Evolutionary conservation across 2,888 invertebrate genomes (phyloP), one percentile per base, ranked within the genome.

Genomic region (Argyra leucocephala): DNA sequence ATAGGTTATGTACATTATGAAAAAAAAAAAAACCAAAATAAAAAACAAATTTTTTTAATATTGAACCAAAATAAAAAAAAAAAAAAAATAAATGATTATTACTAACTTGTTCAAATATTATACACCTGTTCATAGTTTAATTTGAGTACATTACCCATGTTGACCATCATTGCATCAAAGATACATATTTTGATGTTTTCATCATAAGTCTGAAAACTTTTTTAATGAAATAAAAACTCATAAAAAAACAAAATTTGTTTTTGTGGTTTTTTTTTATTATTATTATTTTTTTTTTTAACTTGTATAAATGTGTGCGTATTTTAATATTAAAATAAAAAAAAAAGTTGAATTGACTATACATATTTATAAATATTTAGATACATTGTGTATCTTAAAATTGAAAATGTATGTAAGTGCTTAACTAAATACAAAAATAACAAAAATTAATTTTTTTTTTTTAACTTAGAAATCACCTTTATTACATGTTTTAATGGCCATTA

Each of bases 41-140:
- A 7, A 31, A 7, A 7, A 18, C 15, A 48, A 48, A 3, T 48
- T 48, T n/a, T 48, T 48, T 48, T 48, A n/a, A 48, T 18, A 48
- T 48, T 48, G 48, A 48, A n/a, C 48, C 18, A 2, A 48, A n/a
- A 5, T 5, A 18, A 48, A 48, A 48, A 48, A 48, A 48, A 48
- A 48, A 48, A 48, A n/a, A 15, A 48, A 48, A 31, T 7, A 31
- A 48, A 48, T 48, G 12, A 48, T 48, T 48, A 48, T 48, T 48
- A 48, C n/a, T 48, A 48, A 48, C 48, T 48, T 48, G 48, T 48
- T 48, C 48, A 48, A 48, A 48, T 48, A 48, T 48, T 48, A 48
- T 48, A 48, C 48, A 48, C 48, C 48, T 48, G 48, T 48, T 48
- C 48, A 18, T 48, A 48, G 48, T 48, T 48, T 48, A 48, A 48